Base-by-base conservation (phyloP, 2,888 invertebrate species). In the Sphaerophoria taeniata region DNA sequence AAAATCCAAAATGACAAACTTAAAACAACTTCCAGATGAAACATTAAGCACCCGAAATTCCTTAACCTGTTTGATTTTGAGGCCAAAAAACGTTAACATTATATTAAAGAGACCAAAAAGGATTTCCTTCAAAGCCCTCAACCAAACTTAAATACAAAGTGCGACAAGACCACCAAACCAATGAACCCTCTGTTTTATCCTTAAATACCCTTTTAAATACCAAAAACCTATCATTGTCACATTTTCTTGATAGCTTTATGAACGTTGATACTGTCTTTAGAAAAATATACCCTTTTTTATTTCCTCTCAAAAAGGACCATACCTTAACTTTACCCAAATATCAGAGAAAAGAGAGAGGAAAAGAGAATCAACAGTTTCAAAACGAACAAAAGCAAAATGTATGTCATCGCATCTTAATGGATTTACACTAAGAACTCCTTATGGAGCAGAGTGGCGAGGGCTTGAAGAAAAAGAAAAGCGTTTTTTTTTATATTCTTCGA, bases 381-480 rank as follows among this genome's bases (percentile, higher is more conserved):
- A 45, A 58, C 9, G 24, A 39, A 70, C 55, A 74, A 65, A 65
- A 56, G 16, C n/a, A n/a, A 56, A 79, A 80, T 70, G 80, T 80
- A 63, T 80, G 80, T 74, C n/a, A n/a, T n/a, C n/a, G n/a, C 61
- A 63, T 80, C 69, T 80, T 69, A n/a, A 74, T 74, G 69, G 69
- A 70, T 74, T 70, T 69, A 43, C 53, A 67, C 45, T n/a, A n/a
- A n/a, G n/a, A n/a, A n/a, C n/a, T n/a, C 12, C 11, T 16, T 58
- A 45, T 58, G 60, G 31, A 55, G 31, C n/a, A n/a, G n/a, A n/a
- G n/a, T n/a, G 67, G 51, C 67, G 67, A 53, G 67, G 53, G 51
- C 24, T 51, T 49, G 4, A 11, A n/a, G n/a, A 4, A 34, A 24
- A 16, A 16, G 49, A 14, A 5, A 14, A 14, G 16, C 12, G 43